These are phyloP conservation scores for Chalcis sispes DNA, from an alignment of 2,888 invertebrate species.

Conservation along the genomic window DNA sequence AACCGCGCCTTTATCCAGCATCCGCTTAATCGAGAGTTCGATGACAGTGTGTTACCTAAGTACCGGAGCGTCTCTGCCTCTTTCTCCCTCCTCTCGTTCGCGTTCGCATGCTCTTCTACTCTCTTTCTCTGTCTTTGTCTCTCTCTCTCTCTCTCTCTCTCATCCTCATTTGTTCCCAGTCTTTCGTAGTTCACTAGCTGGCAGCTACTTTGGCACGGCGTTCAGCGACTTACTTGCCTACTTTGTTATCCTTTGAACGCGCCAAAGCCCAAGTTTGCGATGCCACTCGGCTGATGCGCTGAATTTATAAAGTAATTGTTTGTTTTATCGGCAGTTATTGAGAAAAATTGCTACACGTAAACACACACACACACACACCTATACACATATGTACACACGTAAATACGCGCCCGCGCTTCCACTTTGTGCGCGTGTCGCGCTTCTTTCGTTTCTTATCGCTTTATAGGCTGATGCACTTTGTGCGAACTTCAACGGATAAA, in stretches of 20 bases:
- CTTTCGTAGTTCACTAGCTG: constrained; percentile 39
- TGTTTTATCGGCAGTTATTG: constrained; percentile 45
- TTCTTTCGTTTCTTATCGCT: constrained; percentile 8
- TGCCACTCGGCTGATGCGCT: constrained; percentile 3
- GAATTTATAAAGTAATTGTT: constrained; percentile 51
- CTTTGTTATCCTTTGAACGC: constrained; percentile 51
- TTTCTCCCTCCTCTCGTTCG: too few relatives aligned
- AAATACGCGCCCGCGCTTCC: not conserved
- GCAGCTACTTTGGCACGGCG: constrained; percentile 45
- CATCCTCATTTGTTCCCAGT: constrained; percentile 11
- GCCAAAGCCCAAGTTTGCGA: constrained; percentile 39
- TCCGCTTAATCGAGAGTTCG: constrained; percentile 56
- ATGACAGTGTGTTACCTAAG: constrained; percentile 46
- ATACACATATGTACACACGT: not conserved
- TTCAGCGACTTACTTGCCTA: constrained; percentile 26
- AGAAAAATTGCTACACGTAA: not conserved
- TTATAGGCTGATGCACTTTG: not conserved
- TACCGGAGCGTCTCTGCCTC: not conserved
- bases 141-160: not conserved
- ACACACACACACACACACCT: not conserved
- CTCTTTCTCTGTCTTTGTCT: not conserved
- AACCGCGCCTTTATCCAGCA: constrained; percentile 55
- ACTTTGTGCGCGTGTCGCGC: not conserved
- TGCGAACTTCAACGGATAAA: constrained; percentile 19
- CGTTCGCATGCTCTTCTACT: too few relatives aligned